Evolutionary conservation across 2,888 invertebrate genomes (phyloP).

Genomic region (Halictus ligatus): DNA sequence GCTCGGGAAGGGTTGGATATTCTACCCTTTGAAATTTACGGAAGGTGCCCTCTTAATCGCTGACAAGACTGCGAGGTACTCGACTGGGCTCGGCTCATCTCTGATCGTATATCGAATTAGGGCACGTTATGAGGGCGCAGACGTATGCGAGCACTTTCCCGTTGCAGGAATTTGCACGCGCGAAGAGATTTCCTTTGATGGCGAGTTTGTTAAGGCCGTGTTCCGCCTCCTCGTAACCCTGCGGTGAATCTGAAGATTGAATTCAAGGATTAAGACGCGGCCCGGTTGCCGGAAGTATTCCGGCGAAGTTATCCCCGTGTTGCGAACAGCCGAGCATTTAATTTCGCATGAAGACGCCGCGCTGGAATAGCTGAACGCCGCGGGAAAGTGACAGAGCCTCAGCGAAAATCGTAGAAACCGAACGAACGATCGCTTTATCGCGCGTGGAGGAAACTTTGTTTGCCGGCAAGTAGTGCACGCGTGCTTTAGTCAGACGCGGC

Average conservation of each 20-base stretch:
- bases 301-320: not conserved
- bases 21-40: conserved; percentile 55
- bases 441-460: too few relatives aligned
- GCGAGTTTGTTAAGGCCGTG: not conserved
- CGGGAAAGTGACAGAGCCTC: not conserved
- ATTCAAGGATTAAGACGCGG: conserved; percentile 20
- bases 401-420: not conserved
- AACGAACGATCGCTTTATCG: too few relatives aligned
- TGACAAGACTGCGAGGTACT: conserved; percentile 50
- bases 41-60: conserved; percentile 61
- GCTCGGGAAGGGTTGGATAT: conserved; percentile 4
- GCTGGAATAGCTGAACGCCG: not conserved
- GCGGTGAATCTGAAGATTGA: conserved; percentile 6
- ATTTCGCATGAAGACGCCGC: not conserved
- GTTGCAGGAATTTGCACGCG: not conserved
- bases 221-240: not conserved
- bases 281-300: not conserved
- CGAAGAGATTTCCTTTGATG: conserved; percentile 17
- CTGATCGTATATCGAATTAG: conserved; percentile 63
- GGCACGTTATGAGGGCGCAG: conserved; percentile 26
- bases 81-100: conserved; percentile 40
- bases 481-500: too few relatives aligned
- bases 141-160: not conserved
- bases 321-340: not conserved
- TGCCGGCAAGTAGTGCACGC: too few relatives aligned